Percentiles rank a stretch among this genome's conserved stretches.
Evolutionary conservation across 2,888 invertebrate genomes (phyloP).

Genomic region (Petrolisthes manimaculis): DNA sequence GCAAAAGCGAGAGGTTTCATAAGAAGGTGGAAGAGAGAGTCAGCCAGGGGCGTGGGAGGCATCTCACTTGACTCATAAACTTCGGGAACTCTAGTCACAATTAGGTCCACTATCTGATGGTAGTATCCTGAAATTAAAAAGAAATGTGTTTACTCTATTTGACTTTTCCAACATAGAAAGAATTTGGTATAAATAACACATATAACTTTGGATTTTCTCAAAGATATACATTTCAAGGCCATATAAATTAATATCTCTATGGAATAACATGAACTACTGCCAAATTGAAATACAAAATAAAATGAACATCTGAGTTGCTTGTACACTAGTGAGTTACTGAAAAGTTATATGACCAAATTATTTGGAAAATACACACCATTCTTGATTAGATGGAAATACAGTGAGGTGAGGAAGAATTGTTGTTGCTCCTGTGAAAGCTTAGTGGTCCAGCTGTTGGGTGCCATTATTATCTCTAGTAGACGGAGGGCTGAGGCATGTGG

Average conservation of each 20-base stretch:
- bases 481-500: conserved; percentile 42
- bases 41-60: conserved; percentile 59
- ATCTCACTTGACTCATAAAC: conserved; percentile 48
- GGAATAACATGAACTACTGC: too few species aligned
- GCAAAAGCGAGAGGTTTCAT: conserved; percentile 57
- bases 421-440: conserved; percentile 33
- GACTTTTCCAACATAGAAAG: too few species aligned
- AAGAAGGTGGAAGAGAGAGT: conserved; percentile 51
- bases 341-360: too few species aligned
- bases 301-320: too few species aligned
- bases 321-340: too few species aligned
- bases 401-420: conserved; percentile 38
- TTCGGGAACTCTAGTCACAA: conserved; percentile 59
- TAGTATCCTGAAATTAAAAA: conserved; percentile 52
- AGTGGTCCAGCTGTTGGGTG: conserved; percentile 39
- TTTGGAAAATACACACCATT: conserved; percentile 27
- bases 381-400: conserved; percentile 43
- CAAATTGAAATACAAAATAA: too few species aligned
- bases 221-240: too few species aligned
- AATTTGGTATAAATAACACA: too few species aligned
- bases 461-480: conserved; percentile 37
- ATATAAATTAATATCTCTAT: too few species aligned
- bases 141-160: not conserved
- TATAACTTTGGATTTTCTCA: too few species aligned
- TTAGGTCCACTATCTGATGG: conserved; percentile 47